Base-by-base conservation (phyloP, 2,113 vertebrate genomes). In the Harpagus bidentatus region DNA sequence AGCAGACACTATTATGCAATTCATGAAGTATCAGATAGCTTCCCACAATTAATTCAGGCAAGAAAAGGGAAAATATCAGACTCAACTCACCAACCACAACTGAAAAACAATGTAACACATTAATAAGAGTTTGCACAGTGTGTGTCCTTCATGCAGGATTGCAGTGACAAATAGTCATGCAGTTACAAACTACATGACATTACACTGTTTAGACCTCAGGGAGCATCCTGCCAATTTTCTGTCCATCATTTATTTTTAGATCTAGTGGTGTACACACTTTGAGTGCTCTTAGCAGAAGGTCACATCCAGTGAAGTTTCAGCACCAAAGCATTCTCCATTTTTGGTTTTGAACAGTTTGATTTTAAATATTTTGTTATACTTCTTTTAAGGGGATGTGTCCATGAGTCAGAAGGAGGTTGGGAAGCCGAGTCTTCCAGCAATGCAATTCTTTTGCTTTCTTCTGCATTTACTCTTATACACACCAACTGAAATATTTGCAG, bases 241-340 rank as follows among this genome's bases (percentile, higher is more conserved):
- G 82, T 94, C 96, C 86, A 26, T 97, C 96, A 82, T 94, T 96
- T 98, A 90, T 97, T 97, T 97, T 96, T 86, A 78, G 38, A 84
- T 5, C 10, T 73, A 43, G 50, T 69, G n/a, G 55, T 69, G 28
- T 83, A 79, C 63, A 48, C 15, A 21, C 70, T 94, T 87, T 40
- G 53, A 97, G 42, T 31, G 74, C 95, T 97, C 86, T 93, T 83
- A 88, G 50, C n/a, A 65, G 56, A 97, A 98, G 90, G 97, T 97
- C 93, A 96, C 58, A 95, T 90, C 34, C 91, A 92, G 55, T 11
- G 55, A 97, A 72, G 77, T 79, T 95, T 93, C 58, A 78, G 87
- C 69, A 94, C 77, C 87, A 92, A 96, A 92, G n/a, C 36, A 42
- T 92, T 78, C 86, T 23, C 70, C 61, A 48, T 59, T 72, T 91